Evolutionary conservation across 2,113 vertebrate genomes (phyloP).

Genomic region (Oreochromis tanganicae): DNA sequence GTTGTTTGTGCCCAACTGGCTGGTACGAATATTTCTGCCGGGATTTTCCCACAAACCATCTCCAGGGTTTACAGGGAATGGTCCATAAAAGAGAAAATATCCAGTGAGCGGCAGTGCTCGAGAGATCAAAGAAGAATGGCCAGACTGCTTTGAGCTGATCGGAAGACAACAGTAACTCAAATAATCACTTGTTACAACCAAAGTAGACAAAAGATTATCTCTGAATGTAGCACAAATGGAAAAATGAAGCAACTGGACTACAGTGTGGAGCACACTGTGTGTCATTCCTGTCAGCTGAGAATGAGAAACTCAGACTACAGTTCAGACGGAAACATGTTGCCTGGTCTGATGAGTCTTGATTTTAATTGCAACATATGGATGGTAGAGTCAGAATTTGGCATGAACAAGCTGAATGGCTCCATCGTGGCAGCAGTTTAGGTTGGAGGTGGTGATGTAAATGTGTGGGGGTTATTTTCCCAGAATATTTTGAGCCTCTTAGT

Average conservation of each 20-base stretch:
- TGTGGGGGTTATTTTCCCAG: rapidly evolving
- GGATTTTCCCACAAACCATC: not conserved
- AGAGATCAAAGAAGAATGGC: not conserved
- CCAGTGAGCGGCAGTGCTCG: rapidly evolving
- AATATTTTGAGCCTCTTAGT: not conserved
- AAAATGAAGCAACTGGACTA: not conserved
- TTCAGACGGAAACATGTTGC: not conserved
- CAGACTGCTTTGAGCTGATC: not conserved
- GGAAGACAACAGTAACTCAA: not conserved
- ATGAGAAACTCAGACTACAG: not conserved
- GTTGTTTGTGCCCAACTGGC: not conserved
- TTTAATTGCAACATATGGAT: not conserved
- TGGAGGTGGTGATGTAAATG: not conserved
- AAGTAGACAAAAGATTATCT: not conserved
- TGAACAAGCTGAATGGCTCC: not conserved
- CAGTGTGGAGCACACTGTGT: not conserved
- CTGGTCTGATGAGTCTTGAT: not conserved
- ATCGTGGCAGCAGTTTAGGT: not conserved
- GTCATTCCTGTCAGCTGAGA: not conserved
- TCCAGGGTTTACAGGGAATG: not conserved
- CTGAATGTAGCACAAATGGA: not conserved
- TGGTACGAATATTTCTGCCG: rapidly evolving
- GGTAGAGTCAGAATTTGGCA: not conserved
- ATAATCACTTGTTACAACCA: not conserved
- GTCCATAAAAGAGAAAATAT: not conserved